phyloP scores from a whole-genome alignment of 1,140 invertebrate genomes.

The Drosophila athabasca region DNA sequence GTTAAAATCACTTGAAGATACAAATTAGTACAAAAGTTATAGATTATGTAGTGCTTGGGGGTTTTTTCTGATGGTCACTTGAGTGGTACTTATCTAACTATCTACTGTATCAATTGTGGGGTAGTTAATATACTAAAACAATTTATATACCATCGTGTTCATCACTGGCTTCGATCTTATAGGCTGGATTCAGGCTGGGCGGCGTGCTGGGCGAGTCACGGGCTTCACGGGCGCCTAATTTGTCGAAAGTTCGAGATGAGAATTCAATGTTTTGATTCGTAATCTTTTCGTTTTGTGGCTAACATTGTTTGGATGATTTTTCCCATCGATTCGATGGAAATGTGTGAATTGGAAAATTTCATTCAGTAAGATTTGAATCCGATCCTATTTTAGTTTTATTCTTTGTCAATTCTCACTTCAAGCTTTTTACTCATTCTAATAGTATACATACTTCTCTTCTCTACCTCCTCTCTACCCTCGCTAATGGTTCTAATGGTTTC shows the following conservation, averaged over 20 bases:
- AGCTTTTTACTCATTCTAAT: too few relatives aligned
- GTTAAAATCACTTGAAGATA: conserved; percentile 4
- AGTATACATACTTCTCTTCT: too few relatives aligned
- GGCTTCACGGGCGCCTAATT: conserved; percentile 74
- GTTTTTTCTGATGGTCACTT: conserved; percentile 42
- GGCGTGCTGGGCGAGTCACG: conserved; percentile 81
- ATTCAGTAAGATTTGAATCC: too few relatives aligned
- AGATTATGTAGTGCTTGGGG: conserved; percentile 7
- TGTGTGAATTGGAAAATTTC: not conserved
- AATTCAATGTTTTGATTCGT: not conserved
- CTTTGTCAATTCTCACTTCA: too few relatives aligned
- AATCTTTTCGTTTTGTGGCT: not conserved
- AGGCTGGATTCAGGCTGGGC: conserved; percentile 81
- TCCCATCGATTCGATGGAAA: not conserved
- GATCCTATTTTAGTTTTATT: too few relatives aligned
- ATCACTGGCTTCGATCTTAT: conserved; percentile 79
- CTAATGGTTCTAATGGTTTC: too few relatives aligned
- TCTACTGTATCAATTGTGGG: not conserved
- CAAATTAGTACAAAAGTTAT: conserved; percentile 6
- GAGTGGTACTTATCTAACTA: conserved; percentile 9
- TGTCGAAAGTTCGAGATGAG: not conserved
- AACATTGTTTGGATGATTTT: conserved; percentile 13
- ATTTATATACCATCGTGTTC: conserved; percentile 76
- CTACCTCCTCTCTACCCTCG: too few relatives aligned
- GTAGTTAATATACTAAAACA: not conserved